A percentile compares a stretch with the other conserved stretches of the same genome.
phyloP scores from a whole-genome alignment of 2,888 invertebrate species.

The Lithosia quadra region DNA sequence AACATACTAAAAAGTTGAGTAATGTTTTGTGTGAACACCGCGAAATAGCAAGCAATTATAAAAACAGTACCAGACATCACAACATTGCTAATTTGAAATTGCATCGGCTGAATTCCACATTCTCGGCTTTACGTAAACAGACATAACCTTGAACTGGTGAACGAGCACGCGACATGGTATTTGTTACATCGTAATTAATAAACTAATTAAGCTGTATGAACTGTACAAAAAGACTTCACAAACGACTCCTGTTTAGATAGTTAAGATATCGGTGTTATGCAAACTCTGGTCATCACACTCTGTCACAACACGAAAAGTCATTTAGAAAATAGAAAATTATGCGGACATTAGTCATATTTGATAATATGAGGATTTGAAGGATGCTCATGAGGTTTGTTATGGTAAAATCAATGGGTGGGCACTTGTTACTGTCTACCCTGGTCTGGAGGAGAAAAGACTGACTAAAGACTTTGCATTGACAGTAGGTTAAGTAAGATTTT shows the following conservation, averaged over 20 bases:
- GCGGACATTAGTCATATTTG: background rate
- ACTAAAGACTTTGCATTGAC: too few species aligned
- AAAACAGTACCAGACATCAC: constrained; percentile 9
- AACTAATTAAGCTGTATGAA: constrained; percentile 52
- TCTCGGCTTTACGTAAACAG: constrained; percentile 56
- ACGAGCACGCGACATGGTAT: constrained; percentile 52
- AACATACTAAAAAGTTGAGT: constrained; percentile 10
- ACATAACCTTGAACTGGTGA: constrained; percentile 62
- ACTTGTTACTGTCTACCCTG: too few species aligned
- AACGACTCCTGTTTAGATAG: constrained; percentile 36
- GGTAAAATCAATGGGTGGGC: too few species aligned
- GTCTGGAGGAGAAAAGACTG: too few species aligned
- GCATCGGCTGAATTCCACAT: constrained; percentile 19
- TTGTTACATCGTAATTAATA: constrained; percentile 58
- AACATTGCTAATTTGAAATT: constrained; percentile 25
- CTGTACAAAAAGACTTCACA: constrained; percentile 52
- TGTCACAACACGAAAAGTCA: background rate
- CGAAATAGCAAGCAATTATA: constrained; percentile 21
- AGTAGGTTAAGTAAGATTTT: too few species aligned
- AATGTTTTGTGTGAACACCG: constrained; percentile 19
- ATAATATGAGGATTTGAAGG: too few species aligned
- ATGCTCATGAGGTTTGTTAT: too few species aligned
- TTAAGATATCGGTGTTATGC: constrained; percentile 12
- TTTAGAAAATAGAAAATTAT: background rate
- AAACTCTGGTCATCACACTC: too few species aligned